A percentile compares a stretch with the other conserved stretches of the same genome.
These are phyloP conservation scores for Plectropomus leopardus DNA, from an alignment of 2,113 vertebrate species.

Conservation along the genomic window DNA sequence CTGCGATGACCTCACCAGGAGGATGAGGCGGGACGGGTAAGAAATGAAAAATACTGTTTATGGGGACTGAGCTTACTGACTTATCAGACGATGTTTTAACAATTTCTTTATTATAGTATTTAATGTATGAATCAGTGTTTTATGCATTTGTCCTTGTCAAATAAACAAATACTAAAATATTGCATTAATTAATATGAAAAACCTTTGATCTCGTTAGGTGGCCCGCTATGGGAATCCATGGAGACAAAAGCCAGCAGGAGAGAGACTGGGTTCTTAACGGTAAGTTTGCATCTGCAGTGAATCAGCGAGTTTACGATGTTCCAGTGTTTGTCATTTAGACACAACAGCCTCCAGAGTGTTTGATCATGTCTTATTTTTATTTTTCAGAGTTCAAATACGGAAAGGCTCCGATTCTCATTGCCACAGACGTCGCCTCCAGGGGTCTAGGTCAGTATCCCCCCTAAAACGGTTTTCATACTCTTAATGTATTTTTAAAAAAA, in stretches of 20 bases:
- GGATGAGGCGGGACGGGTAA: slow-evolving; percentile 98
- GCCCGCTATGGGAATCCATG: slow-evolving; percentile 99
- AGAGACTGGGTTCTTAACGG: slow-evolving; percentile 99
- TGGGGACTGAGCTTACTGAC: not conserved
- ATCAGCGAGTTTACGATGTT: too few species aligned
- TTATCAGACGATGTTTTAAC: too few species aligned
- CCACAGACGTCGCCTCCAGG: slow-evolving; percentile 98
- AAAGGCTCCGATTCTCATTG: slow-evolving; percentile 98
- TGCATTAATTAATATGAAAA: not conserved
- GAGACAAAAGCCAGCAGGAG: slow-evolving; percentile 99
- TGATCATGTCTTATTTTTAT: not conserved
- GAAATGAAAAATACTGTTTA: too few species aligned
- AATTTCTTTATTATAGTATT: too few species aligned
- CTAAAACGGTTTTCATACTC: not conserved
- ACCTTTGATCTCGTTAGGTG: slow-evolving; percentile 75
- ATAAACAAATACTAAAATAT: too few species aligned
- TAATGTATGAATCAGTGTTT: too few species aligned
- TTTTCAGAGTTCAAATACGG: slow-evolving; percentile 96
- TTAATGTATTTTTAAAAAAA: slow-evolving; percentile 86
- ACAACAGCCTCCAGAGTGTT: accelerated
- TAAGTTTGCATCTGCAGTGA: slow-evolving; percentile 61
- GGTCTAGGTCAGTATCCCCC: slow-evolving; percentile 97
- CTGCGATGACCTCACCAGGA: slow-evolving; percentile 97
- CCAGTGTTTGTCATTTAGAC: too few species aligned
- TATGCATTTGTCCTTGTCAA: too few species aligned